Conservation (phyloP, 2,797 vertebrate genomes). For the Hoplostethus mediterraneus region DNA sequence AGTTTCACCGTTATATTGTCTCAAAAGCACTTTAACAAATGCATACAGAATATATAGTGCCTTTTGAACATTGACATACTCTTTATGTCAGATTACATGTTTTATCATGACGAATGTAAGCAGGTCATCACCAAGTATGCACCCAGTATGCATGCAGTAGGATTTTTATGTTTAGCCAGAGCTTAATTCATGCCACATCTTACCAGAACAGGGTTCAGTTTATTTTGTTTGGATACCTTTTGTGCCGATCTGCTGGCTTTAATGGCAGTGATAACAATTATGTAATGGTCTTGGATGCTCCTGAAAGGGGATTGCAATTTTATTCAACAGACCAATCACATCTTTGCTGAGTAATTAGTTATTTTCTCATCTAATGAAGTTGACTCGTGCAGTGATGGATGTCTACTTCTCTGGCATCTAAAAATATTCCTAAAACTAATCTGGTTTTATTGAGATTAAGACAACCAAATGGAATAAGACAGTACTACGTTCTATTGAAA, state of each 20-base stretch:
- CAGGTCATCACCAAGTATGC: not conserved
- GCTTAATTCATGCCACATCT: not conserved
- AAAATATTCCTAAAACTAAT: conserved; percentile 11
- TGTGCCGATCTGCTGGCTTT: not conserved
- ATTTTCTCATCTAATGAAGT: conserved; percentile 8
- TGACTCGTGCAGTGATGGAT: conserved; percentile 9
- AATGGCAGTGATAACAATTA: not conserved
- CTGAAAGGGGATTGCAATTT: not conserved
- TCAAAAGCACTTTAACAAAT: no score
- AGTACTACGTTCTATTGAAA: not conserved
- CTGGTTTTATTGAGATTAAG: not conserved
- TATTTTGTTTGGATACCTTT: not conserved
- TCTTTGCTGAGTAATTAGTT: not conserved
- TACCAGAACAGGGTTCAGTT: not conserved
- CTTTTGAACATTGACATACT: not conserved
- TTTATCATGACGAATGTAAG: not conserved
- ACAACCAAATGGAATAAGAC: not conserved
- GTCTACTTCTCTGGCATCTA: not conserved
- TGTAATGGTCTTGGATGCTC: not conserved
- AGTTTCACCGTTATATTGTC: no score
- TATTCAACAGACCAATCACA: not conserved
- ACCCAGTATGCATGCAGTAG: not conserved
- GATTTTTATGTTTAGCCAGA: not conserved
- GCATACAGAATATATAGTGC: no score
- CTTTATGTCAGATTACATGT: not conserved